Evolutionary conservation across 2,113 vertebrate species (phyloP), one percentile per base, ranked within the genome.

Genomic region (Myotis lucifugus): DNA sequence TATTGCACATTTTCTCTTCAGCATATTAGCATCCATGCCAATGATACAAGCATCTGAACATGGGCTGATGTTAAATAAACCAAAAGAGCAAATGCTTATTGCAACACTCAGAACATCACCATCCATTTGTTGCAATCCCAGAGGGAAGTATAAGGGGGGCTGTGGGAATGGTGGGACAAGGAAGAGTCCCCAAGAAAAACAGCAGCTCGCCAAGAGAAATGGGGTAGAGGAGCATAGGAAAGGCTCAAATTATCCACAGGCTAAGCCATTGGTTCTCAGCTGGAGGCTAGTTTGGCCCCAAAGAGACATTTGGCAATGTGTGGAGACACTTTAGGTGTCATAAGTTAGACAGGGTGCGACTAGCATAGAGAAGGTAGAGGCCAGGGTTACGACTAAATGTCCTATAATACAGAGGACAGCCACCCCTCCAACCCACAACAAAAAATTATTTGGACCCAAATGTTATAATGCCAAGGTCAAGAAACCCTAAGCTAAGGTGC

Each of bases 131-230:
- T 6, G 37, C 32, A 21, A 10, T 69, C 69, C 34, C 25, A 10
- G 64, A 69, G 70, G 73, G 72, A 46, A 4, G 13, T 29, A 4
- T 5, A 2, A 13, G 21, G 46, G 66, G 37, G 61, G 2, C 7
- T 14, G 8, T 3, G 1, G 10, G 40, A 70, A 23, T 0, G 3
- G n/a, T 0, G 3, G 42, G 64, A 15, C 7, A 10, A 54, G 50
- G 14, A 37, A 42, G 59, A 32, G 32, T 15, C 70, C 74, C 17
- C 10, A 6, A 34, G 72, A 15, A 48, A 34, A 46, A 23, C 37
- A 3, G 37, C 17, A 42, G 59, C 25, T 93, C 50, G 37, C 42
- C 0, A 42, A 67, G 46, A 96, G 76, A n/a, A 69, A 12, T 0
- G 8, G 23, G 18, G 8, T 5, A 61, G 8, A 67, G 59, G 15